A percentile compares a stretch with the other conserved stretches of the same genome.
Evolutionary conservation across 2,113 vertebrate species (phyloP).

Genomic region (Burhinus oedicnemus): DNA sequence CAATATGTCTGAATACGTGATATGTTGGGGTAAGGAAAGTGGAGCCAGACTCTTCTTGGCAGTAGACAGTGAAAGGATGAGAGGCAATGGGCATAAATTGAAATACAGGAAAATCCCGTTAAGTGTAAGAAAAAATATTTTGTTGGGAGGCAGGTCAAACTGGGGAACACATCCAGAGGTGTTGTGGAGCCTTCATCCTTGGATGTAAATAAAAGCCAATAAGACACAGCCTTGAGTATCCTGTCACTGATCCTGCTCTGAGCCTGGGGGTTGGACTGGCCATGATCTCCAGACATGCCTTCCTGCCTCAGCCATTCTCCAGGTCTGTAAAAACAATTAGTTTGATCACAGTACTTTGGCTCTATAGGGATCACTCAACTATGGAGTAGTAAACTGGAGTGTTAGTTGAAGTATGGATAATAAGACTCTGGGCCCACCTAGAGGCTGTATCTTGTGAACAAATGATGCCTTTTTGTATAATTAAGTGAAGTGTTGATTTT

Average conservation of each 20-base stretch:
- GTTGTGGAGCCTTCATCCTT: background rate
- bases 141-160: background rate
- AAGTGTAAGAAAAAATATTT: background rate
- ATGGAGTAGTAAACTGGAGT: background rate
- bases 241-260: background rate
- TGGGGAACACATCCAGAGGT: background rate
- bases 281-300: background rate
- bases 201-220: background rate
- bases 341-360: background rate
- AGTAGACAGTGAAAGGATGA: background rate
- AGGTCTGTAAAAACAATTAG: background rate
- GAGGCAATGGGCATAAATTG: background rate
- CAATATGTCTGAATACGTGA: background rate
- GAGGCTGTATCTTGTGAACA: background rate
- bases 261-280: background rate
- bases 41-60: background rate
- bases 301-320: background rate
- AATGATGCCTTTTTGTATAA: background rate
- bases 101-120: background rate
- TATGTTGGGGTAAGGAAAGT: background rate
- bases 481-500: background rate
- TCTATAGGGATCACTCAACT: background rate
- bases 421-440: background rate
- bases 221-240: background rate
- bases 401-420: background rate